phyloP scores from a whole-genome alignment of 2,888 invertebrate species.

The Eucera pruinosa region DNA sequence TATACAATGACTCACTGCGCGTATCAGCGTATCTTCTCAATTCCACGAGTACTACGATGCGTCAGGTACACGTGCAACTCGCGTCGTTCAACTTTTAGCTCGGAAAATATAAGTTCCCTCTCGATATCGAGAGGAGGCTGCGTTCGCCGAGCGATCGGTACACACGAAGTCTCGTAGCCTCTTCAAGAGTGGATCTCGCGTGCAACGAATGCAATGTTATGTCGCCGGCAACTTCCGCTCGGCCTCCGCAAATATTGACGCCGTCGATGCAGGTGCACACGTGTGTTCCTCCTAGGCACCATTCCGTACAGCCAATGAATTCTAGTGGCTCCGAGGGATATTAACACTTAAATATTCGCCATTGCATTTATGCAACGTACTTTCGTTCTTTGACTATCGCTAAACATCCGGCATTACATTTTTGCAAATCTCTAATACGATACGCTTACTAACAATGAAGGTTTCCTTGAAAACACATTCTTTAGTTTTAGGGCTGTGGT shows the following conservation, averaged over 20 bases:
- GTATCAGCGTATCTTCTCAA: background rate
- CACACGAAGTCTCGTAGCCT: conserved; percentile 12
- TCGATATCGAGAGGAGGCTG: background rate
- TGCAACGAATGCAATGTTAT: conserved; percentile 26
- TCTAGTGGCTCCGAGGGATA: conserved; percentile 14
- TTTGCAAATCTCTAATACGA: too few species aligned
- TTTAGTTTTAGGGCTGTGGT: too few species aligned
- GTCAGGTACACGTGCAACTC: background rate
- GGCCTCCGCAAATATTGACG: conserved; percentile 57
- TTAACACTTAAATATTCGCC: too few species aligned
- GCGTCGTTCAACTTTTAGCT: background rate
- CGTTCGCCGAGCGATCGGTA: conserved; percentile 1
- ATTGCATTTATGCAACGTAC: too few species aligned
- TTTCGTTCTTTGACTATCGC: too few species aligned
- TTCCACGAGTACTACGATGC: background rate
- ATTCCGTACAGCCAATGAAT: background rate
- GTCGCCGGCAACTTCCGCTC: conserved; percentile 47
- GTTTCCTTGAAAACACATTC: too few species aligned
- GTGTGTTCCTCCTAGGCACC: conserved; percentile 16
- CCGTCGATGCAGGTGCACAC: conserved; percentile 43
- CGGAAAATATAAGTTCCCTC: background rate
- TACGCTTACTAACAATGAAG: too few species aligned
- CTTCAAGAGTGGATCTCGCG: conserved; percentile 46
- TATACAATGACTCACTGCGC: too few species aligned
- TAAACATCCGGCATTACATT: too few species aligned